Percentiles rank a stretch among this genome's conserved stretches.
Evolutionary conservation across 2,113 vertebrate species (phyloP).

Genomic region (Antechinus flavipes): DNA sequence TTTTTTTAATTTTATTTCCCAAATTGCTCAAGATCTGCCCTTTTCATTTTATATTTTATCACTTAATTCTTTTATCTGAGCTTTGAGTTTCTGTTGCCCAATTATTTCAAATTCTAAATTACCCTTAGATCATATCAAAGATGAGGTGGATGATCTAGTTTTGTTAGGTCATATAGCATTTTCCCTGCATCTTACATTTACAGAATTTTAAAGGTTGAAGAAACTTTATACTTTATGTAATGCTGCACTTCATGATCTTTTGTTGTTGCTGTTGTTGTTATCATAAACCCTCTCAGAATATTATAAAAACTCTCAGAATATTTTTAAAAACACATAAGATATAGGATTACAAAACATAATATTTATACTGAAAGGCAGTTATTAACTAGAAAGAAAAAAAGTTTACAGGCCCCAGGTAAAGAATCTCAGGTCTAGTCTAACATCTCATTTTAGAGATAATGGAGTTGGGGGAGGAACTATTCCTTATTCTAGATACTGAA

Average conservation of each 20-base stretch:
- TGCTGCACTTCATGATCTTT: background rate
- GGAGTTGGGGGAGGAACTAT: background rate
- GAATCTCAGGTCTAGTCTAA: background rate
- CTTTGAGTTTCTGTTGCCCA: background rate
- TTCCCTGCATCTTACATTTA: background rate
- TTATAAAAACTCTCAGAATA: no score
- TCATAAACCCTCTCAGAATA: background rate
- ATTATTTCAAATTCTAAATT: background rate
- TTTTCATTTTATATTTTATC: background rate
- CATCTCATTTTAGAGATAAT: background rate
- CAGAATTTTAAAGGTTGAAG: background rate
- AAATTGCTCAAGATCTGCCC: background rate
- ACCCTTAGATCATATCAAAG: background rate
- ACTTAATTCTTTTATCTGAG: background rate
- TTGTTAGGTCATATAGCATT: background rate
- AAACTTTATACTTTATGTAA: background rate
- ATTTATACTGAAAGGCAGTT: background rate
- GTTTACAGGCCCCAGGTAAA: background rate
- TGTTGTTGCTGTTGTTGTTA: background rate
- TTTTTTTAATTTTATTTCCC: background rate
- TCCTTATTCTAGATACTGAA: background rate
- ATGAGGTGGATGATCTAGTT: background rate
- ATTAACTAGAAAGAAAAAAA: background rate
- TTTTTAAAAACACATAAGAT: background rate
- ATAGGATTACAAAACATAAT: background rate